phyloP scores from a whole-genome alignment of 2,797 vertebrate genomes.

The Psittacula derbiana region DNA sequence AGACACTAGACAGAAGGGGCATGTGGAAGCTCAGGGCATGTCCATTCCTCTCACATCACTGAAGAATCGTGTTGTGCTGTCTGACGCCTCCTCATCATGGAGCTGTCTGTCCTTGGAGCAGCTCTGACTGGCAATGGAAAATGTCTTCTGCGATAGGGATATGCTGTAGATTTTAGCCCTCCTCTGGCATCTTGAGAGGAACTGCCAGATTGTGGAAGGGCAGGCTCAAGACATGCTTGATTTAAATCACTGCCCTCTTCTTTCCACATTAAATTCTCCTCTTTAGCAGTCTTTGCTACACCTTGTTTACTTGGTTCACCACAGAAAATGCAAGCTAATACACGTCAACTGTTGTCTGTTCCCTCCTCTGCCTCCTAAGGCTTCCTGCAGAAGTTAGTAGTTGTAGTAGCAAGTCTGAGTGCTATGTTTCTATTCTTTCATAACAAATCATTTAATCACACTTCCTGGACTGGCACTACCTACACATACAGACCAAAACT shows the following conservation, averaged over 20 bases:
- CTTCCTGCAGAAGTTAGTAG: not conserved
- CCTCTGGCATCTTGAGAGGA: not conserved
- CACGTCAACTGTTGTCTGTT: not conserved
- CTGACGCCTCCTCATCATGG: not conserved
- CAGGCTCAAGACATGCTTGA: rapidly evolving
- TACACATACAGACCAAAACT: not conserved
- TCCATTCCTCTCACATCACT: not conserved
- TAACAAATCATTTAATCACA: not conserved
- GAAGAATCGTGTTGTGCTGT: not conserved
- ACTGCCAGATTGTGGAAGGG: not conserved
- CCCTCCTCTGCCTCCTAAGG: not conserved
- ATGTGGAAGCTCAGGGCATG: not conserved
- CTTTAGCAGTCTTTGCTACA: not conserved
- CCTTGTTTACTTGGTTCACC: not conserved
- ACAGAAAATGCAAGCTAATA: not conserved
- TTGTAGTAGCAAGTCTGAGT: not conserved
- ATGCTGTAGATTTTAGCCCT: not conserved
- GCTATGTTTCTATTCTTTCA: not conserved
- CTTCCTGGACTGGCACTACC: not conserved
- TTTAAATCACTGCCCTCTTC: not conserved
- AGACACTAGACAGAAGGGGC: not conserved
- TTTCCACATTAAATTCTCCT: not conserved
- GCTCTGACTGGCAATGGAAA: not conserved
- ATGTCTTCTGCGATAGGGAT: not conserved
- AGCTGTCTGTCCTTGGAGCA: not conserved